phyloP scores from a whole-genome alignment of 2,113 vertebrate genomes.

The Hippopotamus amphibius region DNA sequence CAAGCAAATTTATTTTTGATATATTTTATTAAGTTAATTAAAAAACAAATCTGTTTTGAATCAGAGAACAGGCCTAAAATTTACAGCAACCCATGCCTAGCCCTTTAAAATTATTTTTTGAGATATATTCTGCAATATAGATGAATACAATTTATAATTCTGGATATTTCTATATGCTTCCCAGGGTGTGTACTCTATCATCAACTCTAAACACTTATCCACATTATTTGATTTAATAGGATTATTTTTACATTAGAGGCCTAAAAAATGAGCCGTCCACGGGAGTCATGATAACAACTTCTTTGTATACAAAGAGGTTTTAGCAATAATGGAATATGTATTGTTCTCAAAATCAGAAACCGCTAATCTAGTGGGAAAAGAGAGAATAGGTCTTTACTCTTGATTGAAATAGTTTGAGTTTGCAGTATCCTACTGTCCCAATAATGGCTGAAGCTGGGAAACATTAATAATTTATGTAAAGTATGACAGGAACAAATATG shows the following conservation, averaged over 20 bases:
- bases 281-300: not conserved
- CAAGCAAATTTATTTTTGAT: slow-evolving; percentile 30
- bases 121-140: not conserved
- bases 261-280: not conserved
- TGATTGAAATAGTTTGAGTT: slow-evolving; percentile 10
- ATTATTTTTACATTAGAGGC: not conserved
- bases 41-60: slow-evolving; percentile 36
- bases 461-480: slow-evolving; percentile 26
- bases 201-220: not conserved
- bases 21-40: slow-evolving; percentile 34
- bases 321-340: not conserved
- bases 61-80: not conserved
- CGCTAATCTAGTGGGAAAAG: not conserved
- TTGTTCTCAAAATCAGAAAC: slow-evolving; percentile 4
- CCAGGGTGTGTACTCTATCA: not conserved
- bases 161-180: not conserved
- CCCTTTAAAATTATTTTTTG: not conserved
- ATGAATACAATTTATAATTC: not conserved
- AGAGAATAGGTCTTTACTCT: not conserved
- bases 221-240: slow-evolving; percentile 32
- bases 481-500: not conserved
- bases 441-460: not conserved
- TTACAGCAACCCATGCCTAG: not conserved
- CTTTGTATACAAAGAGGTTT: not conserved
- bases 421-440: not conserved